A percentile compares a stretch with the other conserved stretches of the same genome.
Conservation (phyloP, 2,888 invertebrate genomes). For the Drosophila kuntzei region DNA sequence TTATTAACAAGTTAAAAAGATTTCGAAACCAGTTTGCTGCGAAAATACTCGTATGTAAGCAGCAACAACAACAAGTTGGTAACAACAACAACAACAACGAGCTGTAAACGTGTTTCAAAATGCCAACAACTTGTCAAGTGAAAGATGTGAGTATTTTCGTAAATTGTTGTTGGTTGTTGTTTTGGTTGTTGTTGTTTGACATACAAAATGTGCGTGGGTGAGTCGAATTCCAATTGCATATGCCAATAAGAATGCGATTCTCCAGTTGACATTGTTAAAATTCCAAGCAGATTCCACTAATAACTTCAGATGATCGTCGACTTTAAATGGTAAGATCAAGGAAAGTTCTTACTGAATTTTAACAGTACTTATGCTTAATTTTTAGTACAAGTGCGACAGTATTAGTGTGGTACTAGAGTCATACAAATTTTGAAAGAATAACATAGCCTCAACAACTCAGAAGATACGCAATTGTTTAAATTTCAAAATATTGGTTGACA, state of each 20-base stretch:
- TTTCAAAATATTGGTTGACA: too few relatives aligned
- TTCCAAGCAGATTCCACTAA: conserved; percentile 32
- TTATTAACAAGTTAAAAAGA: conserved; percentile 29
- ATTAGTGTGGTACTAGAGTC: too few relatives aligned
- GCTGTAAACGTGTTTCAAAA: conserved; percentile 61
- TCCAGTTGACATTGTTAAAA: conserved; percentile 10
- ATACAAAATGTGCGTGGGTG: conserved; percentile 45
- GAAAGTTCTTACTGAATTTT: background rate
- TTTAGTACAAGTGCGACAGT: background rate
- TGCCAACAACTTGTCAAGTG: conserved; percentile 52
- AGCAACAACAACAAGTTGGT: conserved; percentile 16
- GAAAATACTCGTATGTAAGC: conserved; percentile 33
- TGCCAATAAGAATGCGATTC: conserved; percentile 20
- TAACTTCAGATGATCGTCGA: background rate
- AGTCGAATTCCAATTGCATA: conserved; percentile 25
- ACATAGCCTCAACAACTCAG: too few relatives aligned
- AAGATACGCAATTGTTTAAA: too few relatives aligned
- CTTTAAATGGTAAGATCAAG: background rate
- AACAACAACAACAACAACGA: conserved; percentile 20
- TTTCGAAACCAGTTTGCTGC: conserved; percentile 57
- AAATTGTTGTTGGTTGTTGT: conserved; percentile 21
- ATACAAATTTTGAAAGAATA: too few relatives aligned
- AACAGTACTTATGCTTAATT: background rate
- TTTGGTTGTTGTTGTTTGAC: conserved; percentile 14
- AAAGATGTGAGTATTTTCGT: conserved; percentile 38